phyloP scores from a whole-genome alignment of 2,888 invertebrate genomes.

The Agriopis leucophaearia region DNA sequence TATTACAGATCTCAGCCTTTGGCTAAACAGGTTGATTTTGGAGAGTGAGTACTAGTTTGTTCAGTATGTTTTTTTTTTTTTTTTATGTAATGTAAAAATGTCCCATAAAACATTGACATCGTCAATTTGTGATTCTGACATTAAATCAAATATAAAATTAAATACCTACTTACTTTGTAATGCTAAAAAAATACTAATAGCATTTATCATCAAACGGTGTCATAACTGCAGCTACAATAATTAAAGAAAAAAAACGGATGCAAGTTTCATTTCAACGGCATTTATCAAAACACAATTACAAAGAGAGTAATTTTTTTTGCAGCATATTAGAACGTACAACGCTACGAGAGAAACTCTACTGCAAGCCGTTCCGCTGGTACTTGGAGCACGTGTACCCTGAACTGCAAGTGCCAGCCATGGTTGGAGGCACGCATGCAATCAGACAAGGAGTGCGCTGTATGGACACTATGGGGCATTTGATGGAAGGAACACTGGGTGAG shows the following conservation, averaged over 20 bases:
- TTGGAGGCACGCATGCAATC: constrained; percentile 88
- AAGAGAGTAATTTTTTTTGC: constrained; percentile 31
- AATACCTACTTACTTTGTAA: too few relatives aligned
- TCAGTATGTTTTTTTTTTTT: background rate
- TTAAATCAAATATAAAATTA: too few relatives aligned
- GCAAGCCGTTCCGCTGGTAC: constrained; percentile 98
- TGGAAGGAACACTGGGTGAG: constrained; percentile 87
- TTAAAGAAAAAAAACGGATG: background rate
- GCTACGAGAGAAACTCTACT: constrained; percentile 92
- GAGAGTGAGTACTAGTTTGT: constrained; percentile 90
- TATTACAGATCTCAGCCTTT: constrained; percentile 97
- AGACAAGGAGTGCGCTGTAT: constrained; percentile 94
- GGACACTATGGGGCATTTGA: constrained; percentile 97
- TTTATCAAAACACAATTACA: background rate
- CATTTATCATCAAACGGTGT: too few relatives aligned
- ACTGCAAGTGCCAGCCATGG: constrained; percentile 89
- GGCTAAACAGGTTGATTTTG: constrained; percentile 95
- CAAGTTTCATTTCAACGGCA: background rate
- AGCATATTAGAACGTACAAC: constrained; percentile 95
- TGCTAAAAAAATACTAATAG: too few relatives aligned
- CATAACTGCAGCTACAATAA: background rate
- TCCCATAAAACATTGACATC: too few relatives aligned
- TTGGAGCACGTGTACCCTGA: constrained; percentile 97
- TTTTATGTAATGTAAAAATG: background rate
- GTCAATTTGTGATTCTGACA: too few relatives aligned